Conservation (phyloP, 2,113 vertebrate species). For the Neogobius melanostomus region DNA sequence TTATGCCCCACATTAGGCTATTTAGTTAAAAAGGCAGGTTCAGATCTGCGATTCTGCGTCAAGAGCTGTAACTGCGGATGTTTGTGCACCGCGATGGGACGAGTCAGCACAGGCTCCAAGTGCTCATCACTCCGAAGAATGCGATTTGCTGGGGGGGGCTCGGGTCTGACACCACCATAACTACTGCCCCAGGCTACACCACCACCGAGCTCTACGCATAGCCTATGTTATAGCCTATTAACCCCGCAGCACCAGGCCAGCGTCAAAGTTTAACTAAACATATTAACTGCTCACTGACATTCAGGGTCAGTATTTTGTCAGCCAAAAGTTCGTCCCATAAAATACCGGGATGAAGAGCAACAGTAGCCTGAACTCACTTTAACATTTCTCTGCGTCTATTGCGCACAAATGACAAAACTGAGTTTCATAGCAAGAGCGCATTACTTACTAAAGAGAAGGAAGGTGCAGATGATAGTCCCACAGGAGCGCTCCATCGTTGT, state of each 20-base stretch:
- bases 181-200: background rate
- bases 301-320: background rate
- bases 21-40: background rate
- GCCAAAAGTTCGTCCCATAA: background rate
- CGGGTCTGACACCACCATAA: background rate
- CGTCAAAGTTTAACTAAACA: background rate
- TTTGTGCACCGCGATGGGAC: slow-evolving; percentile 1
- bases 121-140: slow-evolving; percentile 47
- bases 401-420: background rate
- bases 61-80: background rate
- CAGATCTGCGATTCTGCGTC: background rate
- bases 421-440: background rate
- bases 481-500: slow-evolving; percentile 52
- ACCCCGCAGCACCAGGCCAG: slow-evolving; percentile 5
- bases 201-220: background rate
- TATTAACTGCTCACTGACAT: background rate
- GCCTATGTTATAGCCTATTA: too few species aligned
- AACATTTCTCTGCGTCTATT: background rate
- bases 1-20: background rate
- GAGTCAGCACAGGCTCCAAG: slow-evolving; percentile 51
- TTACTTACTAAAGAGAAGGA: slow-evolving; percentile 53
- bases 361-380: background rate
- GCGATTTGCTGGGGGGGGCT: slow-evolving; percentile 27
- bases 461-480: slow-evolving; percentile 19
- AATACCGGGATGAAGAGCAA: background rate